Evolutionary conservation across 1,140 invertebrate species (phyloP).

Genomic region (Galleria mellonella): DNA sequence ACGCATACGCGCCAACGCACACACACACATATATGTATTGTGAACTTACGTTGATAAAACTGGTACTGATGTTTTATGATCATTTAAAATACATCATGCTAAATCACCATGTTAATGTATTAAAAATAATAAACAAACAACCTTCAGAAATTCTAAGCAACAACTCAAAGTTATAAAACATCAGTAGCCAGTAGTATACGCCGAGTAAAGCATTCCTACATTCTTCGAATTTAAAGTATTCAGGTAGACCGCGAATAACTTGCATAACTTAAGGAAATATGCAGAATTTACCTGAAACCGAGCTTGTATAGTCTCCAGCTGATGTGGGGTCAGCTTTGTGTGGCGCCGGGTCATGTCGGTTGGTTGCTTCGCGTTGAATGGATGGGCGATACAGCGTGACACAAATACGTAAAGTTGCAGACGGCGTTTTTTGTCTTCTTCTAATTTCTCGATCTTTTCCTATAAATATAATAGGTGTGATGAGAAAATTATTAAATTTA

Average conservation of each 20-base stretch:
- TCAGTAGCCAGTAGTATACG: no score
- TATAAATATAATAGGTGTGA: constrained; percentile 50
- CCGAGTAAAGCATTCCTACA: no score
- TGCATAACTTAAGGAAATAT: not conserved
- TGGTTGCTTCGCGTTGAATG: constrained; percentile 99
- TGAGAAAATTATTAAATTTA: no score
- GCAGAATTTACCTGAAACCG: constrained; percentile 86
- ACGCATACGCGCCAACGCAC: no score
- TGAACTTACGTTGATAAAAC: no score
- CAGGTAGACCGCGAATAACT: no score
- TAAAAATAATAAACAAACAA: constrained; percentile 1
- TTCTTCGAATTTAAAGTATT: no score
- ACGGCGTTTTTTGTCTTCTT: constrained; percentile 93
- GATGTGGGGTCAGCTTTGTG: constrained; percentile 96
- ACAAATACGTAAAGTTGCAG: constrained; percentile 99
- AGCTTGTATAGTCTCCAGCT: constrained; percentile 95
- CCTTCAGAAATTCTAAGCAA: no score
- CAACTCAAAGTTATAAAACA: no score
- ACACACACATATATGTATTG: no score
- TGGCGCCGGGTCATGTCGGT: constrained; percentile 96
- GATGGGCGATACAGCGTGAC: constrained; percentile 97
- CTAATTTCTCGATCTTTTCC: constrained; percentile 86
- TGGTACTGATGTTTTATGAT: not conserved
- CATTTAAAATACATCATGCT: not conserved
- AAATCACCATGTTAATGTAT: not conserved